Evolutionary conservation across 2,797 vertebrate species (phyloP), one percentile per base, ranked within the genome.

Genomic region (Simalia tracyae): DNA sequence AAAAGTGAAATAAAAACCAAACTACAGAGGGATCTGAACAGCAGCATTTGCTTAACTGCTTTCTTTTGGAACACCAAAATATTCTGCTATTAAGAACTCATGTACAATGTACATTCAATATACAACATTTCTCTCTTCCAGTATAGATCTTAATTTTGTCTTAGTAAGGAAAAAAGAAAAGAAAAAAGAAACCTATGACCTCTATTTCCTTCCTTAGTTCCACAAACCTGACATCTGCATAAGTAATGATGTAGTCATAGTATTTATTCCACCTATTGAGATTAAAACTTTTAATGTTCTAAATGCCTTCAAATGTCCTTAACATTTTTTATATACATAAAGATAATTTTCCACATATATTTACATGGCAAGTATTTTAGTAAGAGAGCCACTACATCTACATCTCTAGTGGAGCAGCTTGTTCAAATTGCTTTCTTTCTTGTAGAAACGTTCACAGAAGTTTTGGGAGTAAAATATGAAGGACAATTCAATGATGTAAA

Each of bases 311-410:
- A 97, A 92, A 91, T 97, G 96, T 97, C 96, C 36, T 95, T 97
- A 97, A 96, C 93, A 95, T 92, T 2, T 36, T 97, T 93, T 97
- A 97, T 97, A 95, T 97, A 97, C 96, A 98, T 93, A 96, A 97
- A 31, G 97, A 94, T 95, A 86, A 95, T 95, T 97, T 95, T 57
- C 28, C 95, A 96, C 94, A 97, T 95, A 96, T 98, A 98, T 98
- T 98, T 98, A 98, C 97, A 98, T 92, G 96, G 97, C 95, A 96
- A 96, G 92, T 95, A 96, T 92, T 94, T 96, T 94, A 96, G 92
- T 95, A 96, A 94, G 95, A 97, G 95, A 97, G 96, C 93, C 93
- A 97, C 96, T 97, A 97, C 92, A 96, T 96, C 93, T 96, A 97
- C 96, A 94, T 95, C 87, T 96, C 96, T 97, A 96, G 93, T 94